These are phyloP conservation scores for Clivina fossor DNA, from an alignment of 2,888 invertebrate species.

Conservation along the genomic window DNA sequence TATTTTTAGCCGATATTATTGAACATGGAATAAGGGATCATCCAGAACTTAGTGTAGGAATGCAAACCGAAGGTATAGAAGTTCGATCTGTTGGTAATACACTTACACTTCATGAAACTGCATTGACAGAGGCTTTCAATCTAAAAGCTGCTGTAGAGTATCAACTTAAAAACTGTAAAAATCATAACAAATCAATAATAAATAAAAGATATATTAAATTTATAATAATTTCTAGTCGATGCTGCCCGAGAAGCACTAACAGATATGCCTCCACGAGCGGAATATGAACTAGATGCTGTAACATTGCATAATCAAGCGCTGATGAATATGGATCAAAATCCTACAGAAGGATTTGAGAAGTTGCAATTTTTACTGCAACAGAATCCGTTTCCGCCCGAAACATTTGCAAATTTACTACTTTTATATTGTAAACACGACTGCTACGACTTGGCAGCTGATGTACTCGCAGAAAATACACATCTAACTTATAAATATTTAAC, in stretches of 20 bases:
- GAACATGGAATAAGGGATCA: slow-evolving; percentile 95
- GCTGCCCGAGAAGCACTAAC: slow-evolving; percentile 84
- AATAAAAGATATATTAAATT: slow-evolving; percentile 3
- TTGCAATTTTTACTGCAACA: slow-evolving; percentile 92
- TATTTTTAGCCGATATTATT: slow-evolving; percentile 76
- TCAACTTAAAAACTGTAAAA: slow-evolving; percentile 78
- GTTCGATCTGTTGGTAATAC: slow-evolving; percentile 96
- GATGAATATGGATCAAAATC: slow-evolving; percentile 77
- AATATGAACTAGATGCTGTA: slow-evolving; percentile 96
- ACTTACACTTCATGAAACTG: slow-evolving; percentile 89
- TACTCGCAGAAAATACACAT: slow-evolving; percentile 95
- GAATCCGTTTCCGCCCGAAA: slow-evolving; percentile 96
- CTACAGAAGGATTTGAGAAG: slow-evolving; percentile 93
- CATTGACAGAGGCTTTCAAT: slow-evolving; percentile 97
- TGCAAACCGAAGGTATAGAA: slow-evolving; percentile 91
- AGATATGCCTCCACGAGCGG: slow-evolving; percentile 90
- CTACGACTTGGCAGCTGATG: slow-evolving; percentile 96
- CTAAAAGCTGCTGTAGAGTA: slow-evolving; percentile 98
- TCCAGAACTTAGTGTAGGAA: slow-evolving; percentile 95
- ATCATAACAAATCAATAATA: slow-evolving; percentile 27
- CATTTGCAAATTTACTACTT: slow-evolving; percentile 92
- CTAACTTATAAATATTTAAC: slow-evolving; percentile 93
- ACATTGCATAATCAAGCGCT: slow-evolving; percentile 97
- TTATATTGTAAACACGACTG: slow-evolving; percentile 97
- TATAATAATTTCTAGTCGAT: slow-evolving; percentile 60